Base-by-base conservation (phyloP, 2,797 vertebrate species). In the Hephaestus fuliginosus region DNA sequence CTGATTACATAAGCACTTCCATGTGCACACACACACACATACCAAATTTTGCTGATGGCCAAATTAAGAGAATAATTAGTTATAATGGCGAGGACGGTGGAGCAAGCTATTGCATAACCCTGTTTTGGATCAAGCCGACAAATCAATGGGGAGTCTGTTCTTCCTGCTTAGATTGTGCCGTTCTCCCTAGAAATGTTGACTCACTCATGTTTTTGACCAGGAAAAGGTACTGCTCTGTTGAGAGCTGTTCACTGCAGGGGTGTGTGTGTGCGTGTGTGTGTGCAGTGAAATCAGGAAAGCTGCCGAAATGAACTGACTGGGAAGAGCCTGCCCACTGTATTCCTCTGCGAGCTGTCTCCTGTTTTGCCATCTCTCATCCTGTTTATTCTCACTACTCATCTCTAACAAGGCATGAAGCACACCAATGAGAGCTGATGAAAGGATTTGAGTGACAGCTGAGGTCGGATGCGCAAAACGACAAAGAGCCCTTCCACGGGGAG, bases 61-160 rank as follows among this genome's bases (percentile, higher is more conserved):
- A 90, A 94, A 94, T 90, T 76, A 71, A 83, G 89, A 82, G 49
- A 83, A 85, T 89, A 90, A 92, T 93, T 86, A 88, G 85, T 86
- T 76, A 18, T 82, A 82, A 86, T 86, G 80, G 75, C 1, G 10
- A 80, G 65, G 70, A 88, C 78, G 71, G 83, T 49, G 51, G 79
- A 81, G 75, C 56, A 70, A 78, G 52, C 80, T 78, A 78, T 92
- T 93, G 76, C 87, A 70, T 92, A 91, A 92, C 76, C 52, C 14
- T 69, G 81, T 80, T 90, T 84, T 85, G 73, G 81, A 82, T 80
- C 43, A 22, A 74, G 85, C 70, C 9, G 55, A 69, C 77, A 84
- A 85, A 91, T 91, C 88, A 91, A 92, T 89, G 44, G 88, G 69
- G 82, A 90, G 82, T 74, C 84, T 93, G 92, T 88, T 88, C 64